A percentile compares a stretch with the other conserved stretches of the same genome.
Conservation (phyloP, 2,888 invertebrate species). For the Meganola albula region DNA sequence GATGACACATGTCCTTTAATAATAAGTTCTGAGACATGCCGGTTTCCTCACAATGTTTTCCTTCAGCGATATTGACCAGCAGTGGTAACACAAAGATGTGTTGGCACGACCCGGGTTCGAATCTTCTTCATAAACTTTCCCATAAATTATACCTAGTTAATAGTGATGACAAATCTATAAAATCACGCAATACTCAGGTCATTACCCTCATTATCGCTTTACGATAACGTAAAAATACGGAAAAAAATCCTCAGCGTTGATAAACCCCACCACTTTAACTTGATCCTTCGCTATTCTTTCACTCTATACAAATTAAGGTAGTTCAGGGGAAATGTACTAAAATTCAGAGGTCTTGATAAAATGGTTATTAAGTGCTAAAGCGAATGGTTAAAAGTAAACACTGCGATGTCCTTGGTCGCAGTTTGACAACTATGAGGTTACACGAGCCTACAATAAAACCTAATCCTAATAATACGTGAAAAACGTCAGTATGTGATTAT, state of each 20-base stretch:
- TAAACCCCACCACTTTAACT: slow-evolving; percentile 42
- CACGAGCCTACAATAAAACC: no score
- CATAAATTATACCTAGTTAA: no score
- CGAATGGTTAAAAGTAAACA: slow-evolving; percentile 35
- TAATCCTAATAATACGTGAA: no score
- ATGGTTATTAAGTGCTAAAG: slow-evolving; percentile 31
- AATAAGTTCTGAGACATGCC: no score
- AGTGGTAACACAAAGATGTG: no score
- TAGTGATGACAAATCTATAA: no score
- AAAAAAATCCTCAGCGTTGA: slow-evolving; percentile 61
- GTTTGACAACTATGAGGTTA: slow-evolving; percentile 30
- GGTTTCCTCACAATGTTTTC: no score
- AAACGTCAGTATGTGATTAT: no score
- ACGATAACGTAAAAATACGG: slow-evolving; percentile 64
- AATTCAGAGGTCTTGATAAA: slow-evolving; percentile 30
- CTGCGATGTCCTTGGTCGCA: slow-evolving; percentile 37
- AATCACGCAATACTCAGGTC: slow-evolving; percentile 58
- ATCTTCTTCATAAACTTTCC: no score
- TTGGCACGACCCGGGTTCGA: no score
- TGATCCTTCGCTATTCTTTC: slow-evolving; percentile 33
- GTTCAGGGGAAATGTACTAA: slow-evolving; percentile 21
- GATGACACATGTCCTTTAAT: no score
- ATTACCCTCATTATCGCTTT: slow-evolving; percentile 61
- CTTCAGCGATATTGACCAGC: no score
- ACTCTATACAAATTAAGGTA: slow-evolving; percentile 9